Conservation (phyloP, 1,140 invertebrate species). For the Ceratina calcarata region DNA sequence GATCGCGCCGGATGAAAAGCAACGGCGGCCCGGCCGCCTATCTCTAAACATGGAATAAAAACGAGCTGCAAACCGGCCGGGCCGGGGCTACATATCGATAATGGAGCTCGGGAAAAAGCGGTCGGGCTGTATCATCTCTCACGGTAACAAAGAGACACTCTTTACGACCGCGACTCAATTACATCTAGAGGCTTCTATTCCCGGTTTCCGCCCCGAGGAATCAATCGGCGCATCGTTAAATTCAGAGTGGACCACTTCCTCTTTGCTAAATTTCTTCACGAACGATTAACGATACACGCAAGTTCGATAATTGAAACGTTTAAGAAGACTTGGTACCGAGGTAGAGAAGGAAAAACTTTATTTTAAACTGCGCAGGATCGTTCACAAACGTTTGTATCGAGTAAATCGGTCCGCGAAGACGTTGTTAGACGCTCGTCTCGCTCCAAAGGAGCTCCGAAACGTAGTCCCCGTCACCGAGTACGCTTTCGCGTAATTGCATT, state of each 20-base stretch:
- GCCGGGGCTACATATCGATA: conserved; percentile 34
- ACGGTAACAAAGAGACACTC: conserved; percentile 35
- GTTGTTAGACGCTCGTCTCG: no score
- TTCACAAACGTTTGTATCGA: no score
- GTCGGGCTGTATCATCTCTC: conserved; percentile 8
- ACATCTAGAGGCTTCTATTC: conserved; percentile 28
- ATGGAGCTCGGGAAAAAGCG: conserved; percentile 31
- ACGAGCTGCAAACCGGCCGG: conserved; percentile 22
- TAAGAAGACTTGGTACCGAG: no score
- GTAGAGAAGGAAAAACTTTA: no score
- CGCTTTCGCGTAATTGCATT: conserved; percentile 74
- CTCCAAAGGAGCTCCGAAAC: no score
- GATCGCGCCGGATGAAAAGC: conserved; percentile 40
- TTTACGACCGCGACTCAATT: conserved; percentile 30
- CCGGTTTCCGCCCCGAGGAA: conserved; percentile 1
- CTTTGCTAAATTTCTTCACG: neutral
- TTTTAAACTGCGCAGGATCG: no score
- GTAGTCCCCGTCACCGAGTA: conserved; percentile 41
- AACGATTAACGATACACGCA: neutral
- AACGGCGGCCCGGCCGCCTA: neutral
- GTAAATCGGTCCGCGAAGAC: no score
- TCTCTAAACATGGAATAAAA: conserved; percentile 44
- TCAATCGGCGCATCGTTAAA: conserved; percentile 26
- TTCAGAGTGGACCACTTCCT: conserved; percentile 31
- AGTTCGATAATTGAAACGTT: neutral